These are phyloP conservation scores for Martes martes DNA, from an alignment of 2,113 vertebrate species.

Conservation along the genomic window DNA sequence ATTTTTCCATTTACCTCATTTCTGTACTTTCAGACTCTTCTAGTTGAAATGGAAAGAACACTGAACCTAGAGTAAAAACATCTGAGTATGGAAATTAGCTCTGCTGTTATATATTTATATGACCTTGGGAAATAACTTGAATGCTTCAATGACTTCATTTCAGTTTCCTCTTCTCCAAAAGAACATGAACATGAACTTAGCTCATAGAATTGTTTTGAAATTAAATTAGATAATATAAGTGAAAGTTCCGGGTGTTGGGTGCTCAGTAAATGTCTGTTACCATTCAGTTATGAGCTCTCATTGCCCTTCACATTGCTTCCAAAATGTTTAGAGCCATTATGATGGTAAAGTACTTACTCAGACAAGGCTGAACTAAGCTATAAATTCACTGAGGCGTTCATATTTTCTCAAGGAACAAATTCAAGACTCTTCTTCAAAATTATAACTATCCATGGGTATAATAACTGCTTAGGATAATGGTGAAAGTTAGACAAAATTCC, in stretches of 20 bases:
- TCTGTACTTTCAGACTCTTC: neutral
- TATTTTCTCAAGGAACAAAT: constrained; percentile 19
- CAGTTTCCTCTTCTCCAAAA: neutral
- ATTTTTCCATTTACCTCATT: neutral
- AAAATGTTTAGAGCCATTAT: neutral
- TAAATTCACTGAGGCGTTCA: neutral
- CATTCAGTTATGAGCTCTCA: neutral
- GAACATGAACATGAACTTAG: neutral
- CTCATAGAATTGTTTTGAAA: neutral
- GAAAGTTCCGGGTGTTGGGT: neutral
- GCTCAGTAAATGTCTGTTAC: neutral
- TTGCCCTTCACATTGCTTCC: neutral
- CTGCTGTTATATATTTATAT: neutral
- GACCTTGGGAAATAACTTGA: neutral
- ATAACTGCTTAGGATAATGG: neutral
- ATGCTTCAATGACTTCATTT: neutral
- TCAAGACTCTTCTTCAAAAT: neutral
- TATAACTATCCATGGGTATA: neutral
- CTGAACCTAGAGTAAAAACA: neutral
- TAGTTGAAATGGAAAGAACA: neutral
- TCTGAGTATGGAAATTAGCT: neutral
- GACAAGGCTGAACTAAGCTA: neutral
- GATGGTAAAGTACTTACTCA: neutral
- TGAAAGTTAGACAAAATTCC: neutral
- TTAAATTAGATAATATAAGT: neutral